phyloP scores from a whole-genome alignment of 2,797 vertebrate species.

The Cuculus canorus region DNA sequence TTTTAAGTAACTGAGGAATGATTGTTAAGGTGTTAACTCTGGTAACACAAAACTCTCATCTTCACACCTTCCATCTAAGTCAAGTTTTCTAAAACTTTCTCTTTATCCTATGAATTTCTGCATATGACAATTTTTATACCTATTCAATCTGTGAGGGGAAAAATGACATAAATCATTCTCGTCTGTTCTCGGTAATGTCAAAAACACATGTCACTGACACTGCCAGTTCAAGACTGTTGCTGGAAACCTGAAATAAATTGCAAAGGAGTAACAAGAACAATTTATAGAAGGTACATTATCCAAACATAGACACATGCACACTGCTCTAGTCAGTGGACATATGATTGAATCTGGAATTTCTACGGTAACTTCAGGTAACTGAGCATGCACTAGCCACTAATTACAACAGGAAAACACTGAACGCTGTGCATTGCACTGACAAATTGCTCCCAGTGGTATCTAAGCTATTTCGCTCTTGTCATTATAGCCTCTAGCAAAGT shows the following conservation, averaged over 20 bases:
- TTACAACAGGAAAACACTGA: slow-evolving; percentile 68
- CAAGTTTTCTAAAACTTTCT: not conserved
- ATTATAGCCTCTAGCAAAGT: slow-evolving; percentile 53
- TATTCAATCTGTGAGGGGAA: not conserved
- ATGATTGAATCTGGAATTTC: slow-evolving; percentile 70
- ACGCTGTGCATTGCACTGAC: slow-evolving; percentile 53
- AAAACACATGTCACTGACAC: slow-evolving; percentile 41
- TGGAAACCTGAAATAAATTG: slow-evolving; percentile 67
- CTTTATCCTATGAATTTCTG: not conserved
- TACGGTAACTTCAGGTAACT: slow-evolving; percentile 70
- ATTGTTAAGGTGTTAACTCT: not conserved
- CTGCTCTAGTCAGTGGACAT: slow-evolving; percentile 52
- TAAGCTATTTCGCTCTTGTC: slow-evolving; percentile 67
- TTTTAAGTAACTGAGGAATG: not conserved
- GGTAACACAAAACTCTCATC: not conserved
- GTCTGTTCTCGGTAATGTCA: slow-evolving; percentile 19
- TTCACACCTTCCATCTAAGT: not conserved
- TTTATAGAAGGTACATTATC: slow-evolving; percentile 58
- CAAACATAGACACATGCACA: not conserved
- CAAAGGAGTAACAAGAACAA: slow-evolving; percentile 58
- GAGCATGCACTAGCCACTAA: slow-evolving; percentile 68
- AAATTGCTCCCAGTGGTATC: slow-evolving; percentile 80
- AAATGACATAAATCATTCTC: not conserved
- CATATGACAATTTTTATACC: not conserved
- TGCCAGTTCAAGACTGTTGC: slow-evolving; percentile 22